phyloP scores from a whole-genome alignment of 2,797 vertebrate genomes.

The Phoebastria nigripes region DNA sequence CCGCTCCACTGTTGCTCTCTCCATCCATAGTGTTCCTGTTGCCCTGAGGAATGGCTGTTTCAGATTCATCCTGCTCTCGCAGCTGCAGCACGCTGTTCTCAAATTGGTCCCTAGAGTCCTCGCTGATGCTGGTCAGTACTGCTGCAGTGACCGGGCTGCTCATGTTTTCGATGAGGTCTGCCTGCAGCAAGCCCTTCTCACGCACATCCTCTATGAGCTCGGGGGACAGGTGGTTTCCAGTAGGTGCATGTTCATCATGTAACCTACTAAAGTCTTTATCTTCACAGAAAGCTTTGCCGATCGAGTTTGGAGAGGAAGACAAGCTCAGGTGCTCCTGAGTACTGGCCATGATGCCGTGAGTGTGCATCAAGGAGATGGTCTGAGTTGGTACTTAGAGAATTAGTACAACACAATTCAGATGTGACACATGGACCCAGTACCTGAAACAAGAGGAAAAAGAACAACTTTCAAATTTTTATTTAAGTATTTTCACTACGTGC shows the following conservation, averaged over 20 bases:
- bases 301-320: conserved; percentile 85
- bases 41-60: conserved; percentile 78
- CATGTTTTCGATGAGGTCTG: conserved; percentile 60
- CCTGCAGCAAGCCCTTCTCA: conserved; percentile 77
- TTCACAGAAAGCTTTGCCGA: conserved; percentile 87
- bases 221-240: conserved; percentile 51
- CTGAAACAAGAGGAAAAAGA: conserved; percentile 32
- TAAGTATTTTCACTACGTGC: neutral
- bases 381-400: conserved; percentile 52
- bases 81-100: conserved; percentile 97
- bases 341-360: conserved; percentile 91
- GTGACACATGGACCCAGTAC: conserved; percentile 10
- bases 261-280: conserved; percentile 79
- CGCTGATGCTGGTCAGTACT: conserved; percentile 82
- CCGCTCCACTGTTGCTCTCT: conserved; percentile 72
- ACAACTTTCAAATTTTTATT: neutral
- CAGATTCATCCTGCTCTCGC: conserved; percentile 86
- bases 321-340: conserved; percentile 92
- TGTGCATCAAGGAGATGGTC: conserved; percentile 79
- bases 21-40: conserved; percentile 71
- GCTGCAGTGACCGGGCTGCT: conserved; percentile 82
- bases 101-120: conserved; percentile 92
- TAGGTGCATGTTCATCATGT: conserved; percentile 43
- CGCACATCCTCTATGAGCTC: conserved; percentile 71
- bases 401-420: neutral